Conservation (phyloP, 2,888 invertebrate genomes). For the Tillus elongatus region DNA sequence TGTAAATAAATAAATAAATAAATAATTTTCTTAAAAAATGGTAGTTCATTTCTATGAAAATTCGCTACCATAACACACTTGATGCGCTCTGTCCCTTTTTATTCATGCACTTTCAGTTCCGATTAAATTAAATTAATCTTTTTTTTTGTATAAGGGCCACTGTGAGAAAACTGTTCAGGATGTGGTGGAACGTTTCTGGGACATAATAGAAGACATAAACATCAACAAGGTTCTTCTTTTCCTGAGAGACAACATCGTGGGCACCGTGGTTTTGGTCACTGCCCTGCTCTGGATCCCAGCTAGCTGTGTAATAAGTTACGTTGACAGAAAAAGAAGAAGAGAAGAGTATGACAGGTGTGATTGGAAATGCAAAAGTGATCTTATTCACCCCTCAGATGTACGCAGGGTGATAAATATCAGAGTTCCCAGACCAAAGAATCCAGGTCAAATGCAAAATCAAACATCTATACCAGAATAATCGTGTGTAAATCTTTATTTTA, state of each 20-base stretch:
- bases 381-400: constrained; percentile 66
- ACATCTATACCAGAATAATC: too few species aligned
- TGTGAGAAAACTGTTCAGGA: constrained; percentile 93
- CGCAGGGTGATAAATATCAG: constrained; percentile 60
- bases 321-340: constrained; percentile 66
- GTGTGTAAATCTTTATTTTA: too few species aligned
- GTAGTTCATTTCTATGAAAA: too few species aligned
- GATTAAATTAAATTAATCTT: constrained; percentile 3
- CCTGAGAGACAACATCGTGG: constrained; percentile 87
- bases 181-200: constrained; percentile 93
- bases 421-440: constrained; percentile 28
- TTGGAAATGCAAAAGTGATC: constrained; percentile 62
- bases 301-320: constrained; percentile 77
- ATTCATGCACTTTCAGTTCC: too few species aligned
- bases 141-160: constrained; percentile 55
- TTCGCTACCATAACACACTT: too few species aligned
- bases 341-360: constrained; percentile 62
- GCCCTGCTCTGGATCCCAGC: constrained; percentile 93
- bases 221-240: constrained; percentile 86
- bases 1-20: too few species aligned
- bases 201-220: constrained; percentile 93
- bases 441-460: too few species aligned
- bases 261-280: constrained; percentile 82
- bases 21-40: too few species aligned
- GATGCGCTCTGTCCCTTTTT: too few species aligned